phyloP scores from a whole-genome alignment of 2,113 vertebrate genomes.

The Dolichallabes microphthalmus region DNA sequence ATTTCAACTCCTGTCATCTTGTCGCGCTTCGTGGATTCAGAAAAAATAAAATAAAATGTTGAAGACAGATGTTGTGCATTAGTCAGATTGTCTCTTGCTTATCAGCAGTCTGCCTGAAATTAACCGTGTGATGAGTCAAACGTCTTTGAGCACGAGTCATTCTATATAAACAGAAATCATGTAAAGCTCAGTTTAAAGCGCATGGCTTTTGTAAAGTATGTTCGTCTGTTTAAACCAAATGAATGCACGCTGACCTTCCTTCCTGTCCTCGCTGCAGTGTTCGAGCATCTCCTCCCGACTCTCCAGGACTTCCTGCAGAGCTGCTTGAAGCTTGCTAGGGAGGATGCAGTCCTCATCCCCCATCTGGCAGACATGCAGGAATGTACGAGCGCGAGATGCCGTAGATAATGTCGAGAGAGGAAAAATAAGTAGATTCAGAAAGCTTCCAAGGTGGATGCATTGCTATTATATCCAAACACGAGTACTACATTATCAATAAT shows the following conservation, averaged over 20 bases:
- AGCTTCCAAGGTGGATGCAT: not conserved
- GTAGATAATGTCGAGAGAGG: not conserved
- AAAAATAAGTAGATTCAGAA: not conserved
- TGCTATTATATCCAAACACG: not conserved
- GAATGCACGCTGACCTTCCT: slow-evolving; percentile 71
- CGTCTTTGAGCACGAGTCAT: not conserved
- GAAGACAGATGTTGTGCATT: not conserved
- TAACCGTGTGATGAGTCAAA: not conserved
- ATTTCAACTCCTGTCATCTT: not conserved
- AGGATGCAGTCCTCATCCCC: slow-evolving; percentile 94
- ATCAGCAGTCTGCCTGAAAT: not conserved
- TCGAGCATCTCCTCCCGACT: slow-evolving; percentile 83
- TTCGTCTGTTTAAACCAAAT: slow-evolving; percentile 14
- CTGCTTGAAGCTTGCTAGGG: slow-evolving; percentile 92
- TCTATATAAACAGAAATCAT: not conserved
- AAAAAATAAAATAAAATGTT: not conserved
- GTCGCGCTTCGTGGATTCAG: not conserved
- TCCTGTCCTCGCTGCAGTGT: slow-evolving; percentile 64
- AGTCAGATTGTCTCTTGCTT: not conserved
- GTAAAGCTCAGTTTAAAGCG: not conserved
- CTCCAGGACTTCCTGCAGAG: slow-evolving; percentile 88
- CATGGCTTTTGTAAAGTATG: not conserved
- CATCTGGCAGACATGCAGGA: slow-evolving; percentile 66
- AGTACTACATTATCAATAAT: not conserved
- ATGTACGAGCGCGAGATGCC: not conserved